A percentile compares a stretch with the other conserved stretches of the same genome.
Conservation (phyloP, 2,888 invertebrate genomes). For the Aromia moschata region DNA sequence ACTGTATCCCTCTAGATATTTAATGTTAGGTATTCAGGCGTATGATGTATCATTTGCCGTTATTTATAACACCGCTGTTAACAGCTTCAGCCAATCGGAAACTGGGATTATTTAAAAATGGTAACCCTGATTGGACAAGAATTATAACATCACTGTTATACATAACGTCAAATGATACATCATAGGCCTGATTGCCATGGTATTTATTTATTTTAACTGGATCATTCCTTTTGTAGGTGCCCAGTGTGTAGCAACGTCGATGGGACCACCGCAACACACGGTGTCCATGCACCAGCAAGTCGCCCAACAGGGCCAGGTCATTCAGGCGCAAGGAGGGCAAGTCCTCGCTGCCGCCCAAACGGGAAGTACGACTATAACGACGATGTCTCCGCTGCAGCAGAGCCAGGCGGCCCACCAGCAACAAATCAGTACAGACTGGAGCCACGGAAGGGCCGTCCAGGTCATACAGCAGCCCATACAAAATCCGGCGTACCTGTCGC, state of each 20-base stretch:
- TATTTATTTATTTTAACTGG: too few relatives aligned
- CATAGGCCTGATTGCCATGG: too few relatives aligned
- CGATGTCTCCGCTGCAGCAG: slow-evolving; percentile 81
- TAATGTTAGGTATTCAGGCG: too few relatives aligned
- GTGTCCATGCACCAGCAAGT: slow-evolving; percentile 67
- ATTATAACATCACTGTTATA: too few relatives aligned
- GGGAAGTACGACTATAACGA: slow-evolving; percentile 72
- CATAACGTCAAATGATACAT: too few relatives aligned
- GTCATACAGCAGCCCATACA: slow-evolving; percentile 85
- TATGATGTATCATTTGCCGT: too few relatives aligned
- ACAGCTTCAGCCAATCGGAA: too few relatives aligned
- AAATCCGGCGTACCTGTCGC: slow-evolving; percentile 79
- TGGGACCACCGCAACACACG: slow-evolving; percentile 62
- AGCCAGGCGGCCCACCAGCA: slow-evolving; percentile 65
- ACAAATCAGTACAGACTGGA: slow-evolving; percentile 73
- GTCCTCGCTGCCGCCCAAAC: slow-evolving; percentile 54
- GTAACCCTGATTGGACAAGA: too few relatives aligned
- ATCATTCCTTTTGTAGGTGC: too few relatives aligned
- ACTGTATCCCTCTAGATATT: too few relatives aligned
- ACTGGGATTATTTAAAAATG: too few relatives aligned
- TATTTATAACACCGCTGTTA: too few relatives aligned
- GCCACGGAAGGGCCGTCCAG: slow-evolving; percentile 76
- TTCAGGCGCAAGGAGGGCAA: slow-evolving; percentile 62
- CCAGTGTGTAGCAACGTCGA: slow-evolving; percentile 58
- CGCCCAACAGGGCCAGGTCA: slow-evolving; percentile 57